These are phyloP conservation scores for Varecia variegata DNA, from an alignment of 2,797 vertebrate species.

Conservation along the genomic window DNA sequence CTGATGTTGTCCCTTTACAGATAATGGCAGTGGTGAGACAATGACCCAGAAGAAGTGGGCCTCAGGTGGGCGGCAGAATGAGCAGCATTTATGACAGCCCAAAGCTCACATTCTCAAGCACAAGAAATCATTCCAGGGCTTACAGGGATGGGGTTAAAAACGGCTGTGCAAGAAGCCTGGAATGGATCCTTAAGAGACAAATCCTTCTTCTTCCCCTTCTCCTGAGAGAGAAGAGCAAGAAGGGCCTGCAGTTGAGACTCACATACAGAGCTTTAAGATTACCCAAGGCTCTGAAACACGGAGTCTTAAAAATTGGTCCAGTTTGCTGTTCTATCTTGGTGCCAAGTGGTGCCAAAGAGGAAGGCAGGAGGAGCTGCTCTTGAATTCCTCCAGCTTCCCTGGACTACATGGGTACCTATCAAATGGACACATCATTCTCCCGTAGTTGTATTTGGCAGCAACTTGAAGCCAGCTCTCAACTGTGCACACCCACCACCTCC, in stretches of 20 bases:
- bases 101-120: background rate
- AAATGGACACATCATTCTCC: background rate
- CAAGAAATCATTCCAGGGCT: background rate
- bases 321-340: background rate
- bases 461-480: background rate
- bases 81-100: background rate
- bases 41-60: background rate
- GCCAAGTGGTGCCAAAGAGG: background rate
- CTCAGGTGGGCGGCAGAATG: fast-evolving
- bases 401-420: fast-evolving
- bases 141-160: background rate
- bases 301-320: background rate
- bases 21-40: background rate
- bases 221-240: background rate
- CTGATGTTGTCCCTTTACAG: background rate
- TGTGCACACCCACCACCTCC: background rate
- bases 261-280: fast-evolving
- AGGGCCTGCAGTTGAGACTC: background rate
- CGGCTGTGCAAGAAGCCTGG: background rate
- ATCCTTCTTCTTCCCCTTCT: background rate
- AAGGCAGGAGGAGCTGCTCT: background rate
- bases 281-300: background rate
- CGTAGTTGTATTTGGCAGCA: background rate
- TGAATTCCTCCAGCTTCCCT: background rate
- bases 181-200: background rate